Percentiles rank a stretch among this genome's conserved stretches.
These are phyloP conservation scores for Idaea biselata DNA, from an alignment of 2,888 invertebrate genomes.

Conservation along the genomic window DNA sequence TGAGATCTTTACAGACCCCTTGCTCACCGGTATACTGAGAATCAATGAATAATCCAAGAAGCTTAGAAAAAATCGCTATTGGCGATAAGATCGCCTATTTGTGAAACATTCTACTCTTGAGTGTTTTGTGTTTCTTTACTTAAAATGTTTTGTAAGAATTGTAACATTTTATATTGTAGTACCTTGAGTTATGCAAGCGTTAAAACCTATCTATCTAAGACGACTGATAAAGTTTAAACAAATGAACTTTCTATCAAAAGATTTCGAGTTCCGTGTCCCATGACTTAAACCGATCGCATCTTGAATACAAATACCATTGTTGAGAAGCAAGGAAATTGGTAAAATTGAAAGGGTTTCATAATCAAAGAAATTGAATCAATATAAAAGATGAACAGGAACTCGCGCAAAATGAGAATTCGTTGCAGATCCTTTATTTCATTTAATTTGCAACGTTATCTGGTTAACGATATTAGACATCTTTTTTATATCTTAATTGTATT, in stretches of 20 bases:
- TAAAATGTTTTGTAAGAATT: too few relatives aligned
- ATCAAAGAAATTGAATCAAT: neutral
- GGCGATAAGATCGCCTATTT: too few relatives aligned
- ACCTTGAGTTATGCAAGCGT: too few relatives aligned
- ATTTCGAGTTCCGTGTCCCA: neutral
- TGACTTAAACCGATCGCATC: neutral
- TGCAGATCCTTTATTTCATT: neutral
- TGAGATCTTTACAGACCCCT: neutral
- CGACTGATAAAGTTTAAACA: neutral
- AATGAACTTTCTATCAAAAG: constrained; percentile 12
- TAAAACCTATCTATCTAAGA: too few relatives aligned
- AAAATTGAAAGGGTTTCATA: neutral
- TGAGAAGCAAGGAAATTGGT: constrained; percentile 3
- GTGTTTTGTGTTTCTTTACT: too few relatives aligned
- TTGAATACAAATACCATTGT: neutral
- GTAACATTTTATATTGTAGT: too few relatives aligned
- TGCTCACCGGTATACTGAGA: too few relatives aligned
- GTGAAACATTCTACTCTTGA: too few relatives aligned
- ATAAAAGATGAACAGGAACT: neutral
- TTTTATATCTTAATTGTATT: too few relatives aligned
- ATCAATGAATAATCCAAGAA: too few relatives aligned
- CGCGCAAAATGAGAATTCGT: neutral
- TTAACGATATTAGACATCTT: too few relatives aligned
- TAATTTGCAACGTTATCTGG: neutral
- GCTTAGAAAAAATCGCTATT: too few relatives aligned